Conservation (phyloP, 2,113 vertebrate species). For the Anhinga rufa region DNA sequence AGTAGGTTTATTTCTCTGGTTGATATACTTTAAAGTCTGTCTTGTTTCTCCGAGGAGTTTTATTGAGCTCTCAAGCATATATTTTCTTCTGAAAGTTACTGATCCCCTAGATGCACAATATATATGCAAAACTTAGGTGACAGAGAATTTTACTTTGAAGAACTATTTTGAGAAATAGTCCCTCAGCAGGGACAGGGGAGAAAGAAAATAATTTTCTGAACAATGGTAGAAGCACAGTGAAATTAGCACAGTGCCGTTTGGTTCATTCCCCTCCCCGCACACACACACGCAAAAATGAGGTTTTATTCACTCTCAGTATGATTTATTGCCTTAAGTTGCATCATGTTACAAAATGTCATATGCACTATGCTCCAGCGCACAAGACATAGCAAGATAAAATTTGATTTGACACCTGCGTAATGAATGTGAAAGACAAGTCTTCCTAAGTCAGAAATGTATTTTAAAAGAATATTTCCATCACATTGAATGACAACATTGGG, state of each 20-base stretch:
- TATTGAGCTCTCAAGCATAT: background rate
- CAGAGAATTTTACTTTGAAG: background rate
- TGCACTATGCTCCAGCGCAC: constrained; percentile 7
- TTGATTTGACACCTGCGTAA: constrained; percentile 52
- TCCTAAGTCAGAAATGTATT: constrained; percentile 1
- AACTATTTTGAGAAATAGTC: background rate
- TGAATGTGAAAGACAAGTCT: constrained; percentile 50
- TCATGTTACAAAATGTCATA: constrained; percentile 42
- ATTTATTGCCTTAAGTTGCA: constrained; percentile 48
- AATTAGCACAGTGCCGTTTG: background rate
- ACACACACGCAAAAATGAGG: background rate
- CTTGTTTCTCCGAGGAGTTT: background rate
- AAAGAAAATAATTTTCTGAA: background rate
- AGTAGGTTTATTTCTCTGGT: background rate
- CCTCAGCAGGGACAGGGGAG: background rate
- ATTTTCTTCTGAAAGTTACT: background rate
- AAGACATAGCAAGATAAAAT: constrained; percentile 16
- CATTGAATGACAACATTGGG: background rate
- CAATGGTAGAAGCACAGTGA: background rate
- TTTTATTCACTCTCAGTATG: constrained; percentile 20
- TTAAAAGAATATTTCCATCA: constrained; percentile 18
- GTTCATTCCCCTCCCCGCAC: background rate
- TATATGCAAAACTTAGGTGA: background rate
- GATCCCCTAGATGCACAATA: background rate
- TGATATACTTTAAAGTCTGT: background rate